Evolutionary conservation across 2,797 vertebrate genomes (phyloP), one percentile per base, ranked within the genome.

Genomic region (Stomatorhinus walkeri): DNA sequence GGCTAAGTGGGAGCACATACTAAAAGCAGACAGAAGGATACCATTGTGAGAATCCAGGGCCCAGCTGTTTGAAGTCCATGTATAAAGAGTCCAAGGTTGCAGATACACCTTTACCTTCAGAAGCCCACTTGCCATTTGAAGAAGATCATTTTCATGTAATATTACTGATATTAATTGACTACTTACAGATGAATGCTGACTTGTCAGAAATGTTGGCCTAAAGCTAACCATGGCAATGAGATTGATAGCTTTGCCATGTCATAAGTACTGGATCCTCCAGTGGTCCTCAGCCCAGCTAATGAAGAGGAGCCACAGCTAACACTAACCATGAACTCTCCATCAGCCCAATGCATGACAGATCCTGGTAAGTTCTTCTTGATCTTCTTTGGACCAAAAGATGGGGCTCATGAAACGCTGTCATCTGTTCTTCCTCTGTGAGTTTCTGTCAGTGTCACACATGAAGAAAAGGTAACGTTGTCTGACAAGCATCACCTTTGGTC

Each of bases 71-170:
- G 24, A 14, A 61, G 48, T 49, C 28, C 46, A 68, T 46, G 46
- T 52, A 28, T 36, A 49, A 40, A 81, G 46, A 85, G 40, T 24
- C 68, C 72, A 85, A 81, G 79, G 52, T 85, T 22, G 51, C 22
- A 24, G 19, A 64, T 22, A 8, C 40, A 46, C 19, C 88, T 72
- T 89, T 51, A 46, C 19, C 88, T 72, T 89, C 76, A 40, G 68
- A 88, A 85, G 36, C 54, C 7, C n/a, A 48, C 88, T 56, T 85
- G 88, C 81, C 88, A 85, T 85, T 85, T 88, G 81, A 85, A 85
- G 68, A 59, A 52, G n/a, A 24, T 87, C 19, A 48, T 86, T 86
- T 72, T 89, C 84, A 89, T 86, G 85, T 72, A 52, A 52, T 89
- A 85, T 43, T 40, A 49, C 59, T 76, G 88, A 85, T 89, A 64